Conservation (phyloP, 2,113 vertebrate species). For the Psephotus haematonotus region DNA sequence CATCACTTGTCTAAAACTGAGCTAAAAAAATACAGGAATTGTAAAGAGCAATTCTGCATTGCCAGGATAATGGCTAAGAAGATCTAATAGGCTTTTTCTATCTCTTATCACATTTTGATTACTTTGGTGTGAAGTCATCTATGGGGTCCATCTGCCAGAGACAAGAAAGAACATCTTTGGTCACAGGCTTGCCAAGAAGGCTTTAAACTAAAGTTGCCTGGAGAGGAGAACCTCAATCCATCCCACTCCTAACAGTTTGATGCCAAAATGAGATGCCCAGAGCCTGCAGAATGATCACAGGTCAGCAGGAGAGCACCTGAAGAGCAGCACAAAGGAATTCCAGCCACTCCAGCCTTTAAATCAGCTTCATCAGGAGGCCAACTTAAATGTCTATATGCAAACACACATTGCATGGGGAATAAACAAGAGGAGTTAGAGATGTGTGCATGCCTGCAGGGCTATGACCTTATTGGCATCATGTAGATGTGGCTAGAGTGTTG, state of each 20-base stretch:
- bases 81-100: neutral
- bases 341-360: neutral
- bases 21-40: neutral
- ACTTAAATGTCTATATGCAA: neutral
- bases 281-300: neutral
- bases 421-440: neutral
- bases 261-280: neutral
- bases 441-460: neutral
- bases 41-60: neutral
- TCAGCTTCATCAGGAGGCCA: neutral
- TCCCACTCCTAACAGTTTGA: neutral
- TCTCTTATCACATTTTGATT: neutral
- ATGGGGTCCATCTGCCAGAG: neutral
- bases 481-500: neutral
- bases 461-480: neutral
- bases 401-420: neutral
- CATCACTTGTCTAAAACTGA: neutral
- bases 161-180: neutral
- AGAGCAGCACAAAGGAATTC: neutral
- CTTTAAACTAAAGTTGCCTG: neutral
- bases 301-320: neutral
- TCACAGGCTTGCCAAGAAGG: neutral
- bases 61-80: neutral
- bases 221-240: neutral
- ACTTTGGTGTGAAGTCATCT: neutral